phyloP scores from a whole-genome alignment of 2,888 invertebrate species.

The Zygothrica quintamaculata region DNA sequence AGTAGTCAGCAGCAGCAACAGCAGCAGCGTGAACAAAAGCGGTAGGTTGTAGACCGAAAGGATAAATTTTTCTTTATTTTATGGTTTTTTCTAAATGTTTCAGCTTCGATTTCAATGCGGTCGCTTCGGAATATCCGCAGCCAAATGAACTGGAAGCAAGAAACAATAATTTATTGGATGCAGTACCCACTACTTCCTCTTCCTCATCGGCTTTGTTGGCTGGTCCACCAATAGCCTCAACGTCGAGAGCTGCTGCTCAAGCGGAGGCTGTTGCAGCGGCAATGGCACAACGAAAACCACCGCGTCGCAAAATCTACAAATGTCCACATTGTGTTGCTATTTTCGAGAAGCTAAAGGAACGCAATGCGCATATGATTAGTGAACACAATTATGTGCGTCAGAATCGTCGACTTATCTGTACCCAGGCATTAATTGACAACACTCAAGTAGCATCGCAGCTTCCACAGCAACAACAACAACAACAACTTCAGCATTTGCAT shows the following conservation, averaged over 20 bases:
- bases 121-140: slow-evolving; percentile 54
- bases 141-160: slow-evolving; percentile 42
- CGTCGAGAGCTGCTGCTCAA: slow-evolving; percentile 61
- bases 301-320: slow-evolving; percentile 82
- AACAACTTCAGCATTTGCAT: slow-evolving; percentile 39
- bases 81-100: background rate
- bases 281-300: slow-evolving; percentile 58
- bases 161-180: slow-evolving; percentile 50
- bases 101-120: slow-evolving; percentile 64
- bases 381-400: slow-evolving; percentile 83
- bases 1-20: slow-evolving; percentile 62
- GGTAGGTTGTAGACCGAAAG: slow-evolving; percentile 48
- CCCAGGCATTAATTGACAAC: slow-evolving; percentile 52
- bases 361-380: slow-evolving; percentile 83
- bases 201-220: slow-evolving; percentile 76
- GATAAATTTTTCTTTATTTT: background rate
- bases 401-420: slow-evolving; percentile 82
- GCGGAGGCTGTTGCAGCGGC: slow-evolving; percentile 61
- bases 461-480: slow-evolving; percentile 25
- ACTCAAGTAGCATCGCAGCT: slow-evolving; percentile 8
- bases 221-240: slow-evolving; percentile 79
- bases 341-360: slow-evolving; percentile 82
- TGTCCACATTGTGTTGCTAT: slow-evolving; percentile 83
- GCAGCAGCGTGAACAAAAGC: slow-evolving; percentile 65
- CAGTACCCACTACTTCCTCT: slow-evolving; percentile 66